Conservation (phyloP, 2,113 vertebrate genomes). For the Calidris pugnax region DNA sequence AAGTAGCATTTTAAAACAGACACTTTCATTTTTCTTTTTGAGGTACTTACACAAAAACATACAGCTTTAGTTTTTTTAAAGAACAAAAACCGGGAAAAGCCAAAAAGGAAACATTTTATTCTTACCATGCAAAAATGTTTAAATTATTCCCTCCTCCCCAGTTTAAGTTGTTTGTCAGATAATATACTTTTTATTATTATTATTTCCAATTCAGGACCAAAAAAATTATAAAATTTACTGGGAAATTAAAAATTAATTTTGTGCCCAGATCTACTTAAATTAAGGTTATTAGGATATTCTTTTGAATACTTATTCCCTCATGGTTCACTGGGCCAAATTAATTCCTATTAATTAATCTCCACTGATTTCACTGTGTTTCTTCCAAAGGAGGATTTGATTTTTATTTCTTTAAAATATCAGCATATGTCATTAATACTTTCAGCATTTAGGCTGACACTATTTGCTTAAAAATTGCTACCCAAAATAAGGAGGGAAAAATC, state of each 20-base stretch:
- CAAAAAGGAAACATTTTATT: neutral
- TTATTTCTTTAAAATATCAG: neutral
- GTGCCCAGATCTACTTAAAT: neutral
- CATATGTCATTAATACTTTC: neutral
- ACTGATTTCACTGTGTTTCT: neutral
- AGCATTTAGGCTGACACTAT: neutral
- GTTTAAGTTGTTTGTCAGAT: too few relatives aligned
- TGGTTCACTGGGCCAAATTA: neutral
- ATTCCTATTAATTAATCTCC: neutral
- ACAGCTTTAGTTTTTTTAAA: neutral
- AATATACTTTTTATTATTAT: neutral
- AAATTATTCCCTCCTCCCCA: rapidly evolving
- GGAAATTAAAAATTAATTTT: neutral
- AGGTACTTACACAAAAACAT: neutral
- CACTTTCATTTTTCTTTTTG: neutral
- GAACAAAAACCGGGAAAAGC: neutral
- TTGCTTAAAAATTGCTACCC: neutral
- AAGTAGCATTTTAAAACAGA: neutral
- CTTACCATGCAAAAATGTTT: neutral
- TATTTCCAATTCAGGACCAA: neutral
- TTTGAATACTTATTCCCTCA: neutral
- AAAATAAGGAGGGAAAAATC: neutral
- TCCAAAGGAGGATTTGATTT: neutral
- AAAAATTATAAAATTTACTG: neutral
- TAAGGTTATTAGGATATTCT: neutral